Conservation (phyloP, 2,888 invertebrate species). For the Agrypnus murinus region DNA sequence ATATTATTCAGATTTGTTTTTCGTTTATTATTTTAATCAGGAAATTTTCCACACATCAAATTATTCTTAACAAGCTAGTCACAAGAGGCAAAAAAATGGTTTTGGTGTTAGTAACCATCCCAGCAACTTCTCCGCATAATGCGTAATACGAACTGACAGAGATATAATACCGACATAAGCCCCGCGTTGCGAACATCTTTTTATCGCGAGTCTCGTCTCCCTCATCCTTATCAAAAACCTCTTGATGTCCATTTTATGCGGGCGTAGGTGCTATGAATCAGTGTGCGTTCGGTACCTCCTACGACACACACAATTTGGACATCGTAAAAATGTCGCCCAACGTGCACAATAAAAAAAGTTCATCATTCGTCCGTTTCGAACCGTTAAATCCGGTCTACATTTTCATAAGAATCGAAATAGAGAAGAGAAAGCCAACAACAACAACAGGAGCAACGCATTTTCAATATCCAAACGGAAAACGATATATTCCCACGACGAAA, state of each 20-base stretch:
- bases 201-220: slow-evolving; percentile 27
- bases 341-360: slow-evolving; percentile 30
- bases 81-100: too few species aligned
- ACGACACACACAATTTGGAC: slow-evolving; percentile 40
- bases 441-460: slow-evolving; percentile 15
- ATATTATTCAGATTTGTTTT: too few species aligned
- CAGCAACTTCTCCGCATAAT: slow-evolving; percentile 22
- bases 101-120: slow-evolving; percentile 10
- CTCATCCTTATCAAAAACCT: slow-evolving; percentile 38
- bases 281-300: slow-evolving; percentile 12
- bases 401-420: slow-evolving; percentile 40
- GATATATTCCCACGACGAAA: slow-evolving; percentile 32
- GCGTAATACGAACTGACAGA: slow-evolving; percentile 43
- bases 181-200: slow-evolving; percentile 43
- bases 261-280: slow-evolving; percentile 44
- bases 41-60: too few species aligned
- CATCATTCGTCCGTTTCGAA: slow-evolving; percentile 30
- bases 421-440: slow-evolving; percentile 23
- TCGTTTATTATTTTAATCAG: too few species aligned
- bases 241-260: slow-evolving; percentile 39
- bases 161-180: slow-evolving; percentile 49
- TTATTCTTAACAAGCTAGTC: too few species aligned
- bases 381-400: slow-evolving; percentile 41
- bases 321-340: slow-evolving; percentile 34
- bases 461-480: slow-evolving; percentile 46